Evolutionary conservation across 2,797 vertebrate species (phyloP).

Genomic region (Diceros bicornis): DNA sequence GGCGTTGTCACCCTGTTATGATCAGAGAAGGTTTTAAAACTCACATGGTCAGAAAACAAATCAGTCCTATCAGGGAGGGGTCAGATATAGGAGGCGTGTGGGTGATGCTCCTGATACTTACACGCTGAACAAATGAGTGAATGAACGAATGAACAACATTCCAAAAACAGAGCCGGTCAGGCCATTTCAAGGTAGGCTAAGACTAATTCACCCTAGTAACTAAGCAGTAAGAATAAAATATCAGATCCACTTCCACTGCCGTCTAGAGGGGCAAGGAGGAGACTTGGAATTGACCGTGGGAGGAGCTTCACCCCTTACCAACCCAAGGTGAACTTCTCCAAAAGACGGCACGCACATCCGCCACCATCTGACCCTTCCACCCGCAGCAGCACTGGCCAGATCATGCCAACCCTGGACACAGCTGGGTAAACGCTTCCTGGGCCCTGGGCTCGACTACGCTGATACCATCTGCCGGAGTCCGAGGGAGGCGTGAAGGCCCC

Average conservation of each 20-base stretch:
- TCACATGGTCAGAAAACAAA: neutral
- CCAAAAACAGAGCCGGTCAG: neutral
- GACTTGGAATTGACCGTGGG: neutral
- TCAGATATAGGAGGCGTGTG: neutral
- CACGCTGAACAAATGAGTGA: neutral
- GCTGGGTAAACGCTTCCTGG: neutral
- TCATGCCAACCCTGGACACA: neutral
- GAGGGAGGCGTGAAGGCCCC: neutral
- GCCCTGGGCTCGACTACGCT: neutral
- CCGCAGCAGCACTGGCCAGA: neutral
- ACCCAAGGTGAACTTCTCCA: neutral
- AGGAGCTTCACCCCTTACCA: no score
- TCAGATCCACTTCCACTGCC: neutral
- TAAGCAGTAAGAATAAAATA: neutral
- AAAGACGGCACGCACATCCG: neutral
- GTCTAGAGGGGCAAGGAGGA: neutral
- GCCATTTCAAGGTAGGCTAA: neutral
- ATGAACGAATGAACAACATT: neutral
- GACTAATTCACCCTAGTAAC: neutral
- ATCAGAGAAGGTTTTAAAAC: slow-evolving; percentile 1
- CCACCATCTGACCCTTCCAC: neutral
- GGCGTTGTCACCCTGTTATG: neutral
- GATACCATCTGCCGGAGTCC: neutral
- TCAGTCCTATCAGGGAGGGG: neutral
- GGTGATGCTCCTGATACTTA: neutral